Conservation (phyloP, 2,888 invertebrate genomes). For the Hirtodrosophila alboralis region DNA sequence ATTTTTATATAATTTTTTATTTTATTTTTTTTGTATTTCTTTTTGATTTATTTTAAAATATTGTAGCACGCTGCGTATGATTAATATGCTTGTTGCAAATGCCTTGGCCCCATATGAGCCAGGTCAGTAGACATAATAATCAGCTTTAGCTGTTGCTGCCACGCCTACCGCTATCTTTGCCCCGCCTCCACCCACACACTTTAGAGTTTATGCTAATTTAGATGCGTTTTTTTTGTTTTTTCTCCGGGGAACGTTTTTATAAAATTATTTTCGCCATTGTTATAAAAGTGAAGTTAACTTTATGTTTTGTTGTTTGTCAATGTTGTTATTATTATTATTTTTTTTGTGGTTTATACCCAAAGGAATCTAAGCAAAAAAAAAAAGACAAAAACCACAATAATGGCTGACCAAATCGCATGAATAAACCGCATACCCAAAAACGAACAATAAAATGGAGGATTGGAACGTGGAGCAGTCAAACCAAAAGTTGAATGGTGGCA, state of each 20-base stretch:
- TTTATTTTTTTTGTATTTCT: neutral
- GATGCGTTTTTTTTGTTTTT: constrained; percentile 28
- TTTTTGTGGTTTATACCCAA: constrained; percentile 15
- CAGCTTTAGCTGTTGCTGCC: neutral
- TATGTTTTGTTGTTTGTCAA: constrained; percentile 19
- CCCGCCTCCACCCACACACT: neutral
- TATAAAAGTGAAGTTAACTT: constrained; percentile 64
- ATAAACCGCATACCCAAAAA: constrained; percentile 48
- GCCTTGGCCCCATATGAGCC: constrained; percentile 1
- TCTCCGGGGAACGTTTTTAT: constrained; percentile 60
- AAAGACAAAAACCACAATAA: constrained; percentile 36
- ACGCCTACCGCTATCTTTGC: too few species aligned
- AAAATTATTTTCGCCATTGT: constrained; percentile 68
- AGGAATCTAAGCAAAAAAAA: constrained; percentile 10
- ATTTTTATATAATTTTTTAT: too few species aligned
- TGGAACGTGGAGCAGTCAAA: neutral
- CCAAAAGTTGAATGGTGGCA: constrained; percentile 15
- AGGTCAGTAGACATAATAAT: constrained; percentile 8
- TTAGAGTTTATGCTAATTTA: constrained; percentile 45
- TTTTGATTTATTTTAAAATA: neutral
- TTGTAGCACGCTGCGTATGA: constrained; percentile 26
- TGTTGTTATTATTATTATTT: constrained; percentile 13
- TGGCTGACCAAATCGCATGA: constrained; percentile 58
- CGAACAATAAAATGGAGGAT: neutral
- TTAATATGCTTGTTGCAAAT: constrained; percentile 15